phyloP scores from a whole-genome alignment of 2,797 vertebrate genomes.

The Ispidina picta region DNA sequence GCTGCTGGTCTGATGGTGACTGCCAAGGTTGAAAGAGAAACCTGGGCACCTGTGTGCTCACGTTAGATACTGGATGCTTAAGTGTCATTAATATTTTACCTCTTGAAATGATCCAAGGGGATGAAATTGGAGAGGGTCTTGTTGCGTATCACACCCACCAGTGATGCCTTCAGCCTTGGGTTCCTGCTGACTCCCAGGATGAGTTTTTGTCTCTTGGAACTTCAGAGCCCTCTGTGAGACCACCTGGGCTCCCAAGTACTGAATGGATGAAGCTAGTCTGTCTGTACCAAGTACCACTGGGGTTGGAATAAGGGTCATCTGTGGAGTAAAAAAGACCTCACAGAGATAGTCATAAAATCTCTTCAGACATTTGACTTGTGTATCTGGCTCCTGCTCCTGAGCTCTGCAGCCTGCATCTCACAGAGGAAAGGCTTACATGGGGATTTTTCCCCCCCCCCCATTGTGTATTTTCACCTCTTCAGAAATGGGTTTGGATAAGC shows the following conservation, averaged over 20 bases:
- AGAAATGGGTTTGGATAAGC: background rate
- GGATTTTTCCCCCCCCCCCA: background rate
- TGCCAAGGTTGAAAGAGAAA: slow-evolving; percentile 32
- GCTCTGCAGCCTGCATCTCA: background rate
- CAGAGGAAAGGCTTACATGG: background rate
- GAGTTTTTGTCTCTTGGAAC: background rate
- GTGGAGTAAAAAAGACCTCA: background rate
- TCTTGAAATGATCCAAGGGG: slow-evolving; percentile 22
- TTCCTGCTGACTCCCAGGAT: background rate
- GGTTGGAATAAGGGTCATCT: background rate
- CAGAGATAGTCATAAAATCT: background rate
- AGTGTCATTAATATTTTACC: slow-evolving; percentile 27
- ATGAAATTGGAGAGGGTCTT: background rate
- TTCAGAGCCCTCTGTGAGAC: background rate
- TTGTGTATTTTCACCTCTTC: background rate
- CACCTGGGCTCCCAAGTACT: background rate
- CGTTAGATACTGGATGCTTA: slow-evolving; percentile 5
- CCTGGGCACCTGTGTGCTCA: background rate
- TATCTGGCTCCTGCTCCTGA: background rate
- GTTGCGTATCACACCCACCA: background rate
- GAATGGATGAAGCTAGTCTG: background rate
- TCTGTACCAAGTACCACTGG: accelerated
- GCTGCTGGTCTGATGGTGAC: background rate
- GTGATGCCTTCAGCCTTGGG: background rate
- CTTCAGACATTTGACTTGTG: background rate